A percentile compares a stretch with the other conserved stretches of the same genome.
phyloP scores from a whole-genome alignment of 1,140 invertebrate genomes.

The Euwallacea similis region DNA sequence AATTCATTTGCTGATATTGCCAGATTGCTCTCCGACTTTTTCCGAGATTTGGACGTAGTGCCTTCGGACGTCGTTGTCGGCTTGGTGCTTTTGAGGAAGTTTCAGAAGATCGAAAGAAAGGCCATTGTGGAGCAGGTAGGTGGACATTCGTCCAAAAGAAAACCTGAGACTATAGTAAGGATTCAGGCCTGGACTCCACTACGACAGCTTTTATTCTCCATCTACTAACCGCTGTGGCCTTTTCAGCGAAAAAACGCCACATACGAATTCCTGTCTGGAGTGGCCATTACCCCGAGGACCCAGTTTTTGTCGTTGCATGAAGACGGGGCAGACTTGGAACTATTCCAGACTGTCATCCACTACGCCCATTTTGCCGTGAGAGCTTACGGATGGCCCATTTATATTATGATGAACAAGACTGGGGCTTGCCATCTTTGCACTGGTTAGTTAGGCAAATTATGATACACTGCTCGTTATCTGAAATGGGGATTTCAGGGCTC shows the following conservation, averaged over 20 bases:
- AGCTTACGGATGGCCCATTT: slow-evolving; percentile 91
- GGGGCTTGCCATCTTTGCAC: slow-evolving; percentile 75
- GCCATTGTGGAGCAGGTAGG: slow-evolving; percentile 74
- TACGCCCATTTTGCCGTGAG: slow-evolving; percentile 88
- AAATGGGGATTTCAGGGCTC: slow-evolving; percentile 17
- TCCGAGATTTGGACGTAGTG: slow-evolving; percentile 88
- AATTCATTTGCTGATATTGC: slow-evolving; percentile 88
- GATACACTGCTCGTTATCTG: neutral
- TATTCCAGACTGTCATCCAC: slow-evolving; percentile 79
- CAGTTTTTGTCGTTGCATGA: slow-evolving; percentile 83
- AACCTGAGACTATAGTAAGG: no score
- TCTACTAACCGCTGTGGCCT: slow-evolving; percentile 1
- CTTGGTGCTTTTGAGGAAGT: slow-evolving; percentile 76
- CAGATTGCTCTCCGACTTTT: slow-evolving; percentile 83
- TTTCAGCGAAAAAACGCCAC: slow-evolving; percentile 77
- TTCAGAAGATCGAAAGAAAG: slow-evolving; percentile 80
- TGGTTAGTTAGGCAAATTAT: slow-evolving; percentile 52
- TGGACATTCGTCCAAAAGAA: no score
- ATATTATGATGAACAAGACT: slow-evolving; percentile 67
- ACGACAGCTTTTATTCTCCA: neutral
- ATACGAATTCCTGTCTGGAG: slow-evolving; percentile 89
- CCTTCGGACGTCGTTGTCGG: slow-evolving; percentile 89
- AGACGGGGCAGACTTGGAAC: slow-evolving; percentile 68
- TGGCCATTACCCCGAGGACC: slow-evolving; percentile 80
- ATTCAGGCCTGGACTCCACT: neutral